Conservation (phyloP, 2,797 vertebrate genomes). For the Gobionotothen gibberifrons region DNA sequence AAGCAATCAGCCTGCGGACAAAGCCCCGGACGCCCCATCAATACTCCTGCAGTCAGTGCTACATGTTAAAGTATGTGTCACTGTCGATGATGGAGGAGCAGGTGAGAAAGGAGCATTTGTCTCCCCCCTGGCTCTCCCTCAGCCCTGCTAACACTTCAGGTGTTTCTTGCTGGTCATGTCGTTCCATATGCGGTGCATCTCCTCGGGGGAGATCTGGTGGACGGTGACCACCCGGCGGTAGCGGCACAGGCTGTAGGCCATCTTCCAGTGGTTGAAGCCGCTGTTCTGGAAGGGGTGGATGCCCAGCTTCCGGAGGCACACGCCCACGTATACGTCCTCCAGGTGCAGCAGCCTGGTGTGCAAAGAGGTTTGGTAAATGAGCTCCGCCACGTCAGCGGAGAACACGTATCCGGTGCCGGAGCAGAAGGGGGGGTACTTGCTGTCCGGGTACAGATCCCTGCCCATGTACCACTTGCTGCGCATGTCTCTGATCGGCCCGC, state of each 20-base stretch:
- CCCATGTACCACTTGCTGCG: slow-evolving; percentile 99
- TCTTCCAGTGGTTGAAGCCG: slow-evolving; percentile 99
- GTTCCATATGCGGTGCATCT: slow-evolving; percentile 99
- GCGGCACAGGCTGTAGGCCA: slow-evolving; percentile 97
- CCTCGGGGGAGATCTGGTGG: slow-evolving; percentile 98
- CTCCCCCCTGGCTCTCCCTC: slow-evolving; percentile 1
- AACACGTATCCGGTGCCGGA: slow-evolving; percentile 98
- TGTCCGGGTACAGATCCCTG: slow-evolving; percentile 95
- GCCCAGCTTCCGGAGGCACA: slow-evolving; percentile 95
- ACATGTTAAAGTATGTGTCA: slow-evolving; percentile 31
- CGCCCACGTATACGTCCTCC: slow-evolving; percentile 97
- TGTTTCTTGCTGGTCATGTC: slow-evolving; percentile 99
- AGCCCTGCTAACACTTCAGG: slow-evolving; percentile 91
- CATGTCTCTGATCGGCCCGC: slow-evolving; percentile 96
- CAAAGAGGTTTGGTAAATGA: slow-evolving; percentile 96
- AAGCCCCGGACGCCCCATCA: slow-evolving; percentile 20
- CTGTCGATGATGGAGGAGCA: slow-evolving; percentile 7
- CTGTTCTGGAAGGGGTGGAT: slow-evolving; percentile 99
- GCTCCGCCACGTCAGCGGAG: slow-evolving; percentile 96
- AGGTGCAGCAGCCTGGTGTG: slow-evolving; percentile 97
- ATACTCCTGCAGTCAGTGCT: slow-evolving; percentile 20
- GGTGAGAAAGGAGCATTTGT: neutral
- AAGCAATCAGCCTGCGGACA: slow-evolving; percentile 28
- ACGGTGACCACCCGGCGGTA: slow-evolving; percentile 97
- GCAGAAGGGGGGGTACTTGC: slow-evolving; percentile 98